These are phyloP conservation scores for Verasper variegatus DNA, from an alignment of 2,113 vertebrate genomes.

Conservation along the genomic window DNA sequence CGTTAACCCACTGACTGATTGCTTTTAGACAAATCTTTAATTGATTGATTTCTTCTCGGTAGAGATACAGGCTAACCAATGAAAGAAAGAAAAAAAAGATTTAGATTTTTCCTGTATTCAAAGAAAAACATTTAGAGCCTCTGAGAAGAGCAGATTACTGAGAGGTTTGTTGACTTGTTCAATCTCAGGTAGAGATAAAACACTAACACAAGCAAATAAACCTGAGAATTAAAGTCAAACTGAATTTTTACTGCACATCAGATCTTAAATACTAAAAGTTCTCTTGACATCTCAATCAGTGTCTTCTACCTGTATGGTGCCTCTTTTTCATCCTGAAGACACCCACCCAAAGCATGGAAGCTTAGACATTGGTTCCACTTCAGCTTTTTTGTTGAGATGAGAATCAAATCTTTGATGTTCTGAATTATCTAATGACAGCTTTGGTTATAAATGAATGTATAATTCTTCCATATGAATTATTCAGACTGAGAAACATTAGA, in stretches of 20 bases:
- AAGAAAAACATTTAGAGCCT: not conserved
- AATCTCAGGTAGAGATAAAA: not conserved
- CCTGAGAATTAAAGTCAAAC: too few species aligned
- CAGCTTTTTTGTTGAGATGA: not conserved
- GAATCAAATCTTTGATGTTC: not conserved
- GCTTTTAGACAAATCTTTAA: not conserved
- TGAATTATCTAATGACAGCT: not conserved
- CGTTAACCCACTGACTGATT: conserved; percentile 6
- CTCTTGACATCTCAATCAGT: too few species aligned
- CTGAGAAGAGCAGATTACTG: conserved; percentile 31
- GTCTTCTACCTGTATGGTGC: too few species aligned
- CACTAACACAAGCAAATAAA: not conserved
- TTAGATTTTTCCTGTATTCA: conserved; percentile 18
- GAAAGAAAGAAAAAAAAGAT: conserved; percentile 5
- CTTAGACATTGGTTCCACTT: not conserved
- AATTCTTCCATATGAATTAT: not conserved
- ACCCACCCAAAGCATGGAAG: too few species aligned
- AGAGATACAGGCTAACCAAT: not conserved
- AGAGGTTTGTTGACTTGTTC: conserved; percentile 24
- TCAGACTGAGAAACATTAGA: too few species aligned
- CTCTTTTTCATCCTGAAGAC: too few species aligned
- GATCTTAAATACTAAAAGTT: too few species aligned
- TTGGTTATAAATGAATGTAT: not conserved
- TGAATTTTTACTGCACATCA: too few species aligned
- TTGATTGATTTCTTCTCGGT: conserved; percentile 32